Evolutionary conservation across 2,888 invertebrate genomes (phyloP).

Genomic region (Sarcophaga carnaria): DNA sequence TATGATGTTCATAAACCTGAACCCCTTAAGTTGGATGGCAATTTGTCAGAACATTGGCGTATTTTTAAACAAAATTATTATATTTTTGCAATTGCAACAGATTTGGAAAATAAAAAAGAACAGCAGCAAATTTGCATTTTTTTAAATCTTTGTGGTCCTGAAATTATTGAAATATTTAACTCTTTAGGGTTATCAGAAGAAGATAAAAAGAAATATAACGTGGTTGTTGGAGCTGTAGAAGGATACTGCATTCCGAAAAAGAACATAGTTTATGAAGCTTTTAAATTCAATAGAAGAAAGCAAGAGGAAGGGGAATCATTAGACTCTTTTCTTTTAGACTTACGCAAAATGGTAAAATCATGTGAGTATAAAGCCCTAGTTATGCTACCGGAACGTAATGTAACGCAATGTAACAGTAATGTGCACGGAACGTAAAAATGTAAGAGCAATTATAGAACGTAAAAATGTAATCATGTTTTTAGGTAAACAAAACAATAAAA

Average conservation of each 20-base stretch:
- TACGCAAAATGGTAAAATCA: slow-evolving; percentile 8
- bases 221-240: slow-evolving; percentile 44
- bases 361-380: slow-evolving; percentile 8
- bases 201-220: slow-evolving; percentile 25
- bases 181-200: slow-evolving; percentile 30
- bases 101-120: slow-evolving; percentile 38
- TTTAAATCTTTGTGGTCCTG: slow-evolving; percentile 54
- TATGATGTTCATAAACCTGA: slow-evolving; percentile 31
- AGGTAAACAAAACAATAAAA: too few relatives aligned
- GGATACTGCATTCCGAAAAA: slow-evolving; percentile 30
- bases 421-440: too few relatives aligned
- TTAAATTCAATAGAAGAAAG: slow-evolving; percentile 4
- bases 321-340: not conserved
- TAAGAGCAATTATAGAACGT: too few relatives aligned
- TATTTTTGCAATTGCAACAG: slow-evolving; percentile 19
- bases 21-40: slow-evolving; percentile 20
- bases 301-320: slow-evolving; percentile 20
- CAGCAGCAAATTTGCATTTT: slow-evolving; percentile 47
- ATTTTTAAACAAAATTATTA: slow-evolving; percentile 53
- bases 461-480: too few relatives aligned
- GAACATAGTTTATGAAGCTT: not conserved
- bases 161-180: slow-evolving; percentile 4
- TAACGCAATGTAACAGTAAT: too few relatives aligned
- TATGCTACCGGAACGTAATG: too few relatives aligned
- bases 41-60: slow-evolving; percentile 32